phyloP scores from a whole-genome alignment of 2,113 vertebrate genomes.

The Ploceus nigricollis region DNA sequence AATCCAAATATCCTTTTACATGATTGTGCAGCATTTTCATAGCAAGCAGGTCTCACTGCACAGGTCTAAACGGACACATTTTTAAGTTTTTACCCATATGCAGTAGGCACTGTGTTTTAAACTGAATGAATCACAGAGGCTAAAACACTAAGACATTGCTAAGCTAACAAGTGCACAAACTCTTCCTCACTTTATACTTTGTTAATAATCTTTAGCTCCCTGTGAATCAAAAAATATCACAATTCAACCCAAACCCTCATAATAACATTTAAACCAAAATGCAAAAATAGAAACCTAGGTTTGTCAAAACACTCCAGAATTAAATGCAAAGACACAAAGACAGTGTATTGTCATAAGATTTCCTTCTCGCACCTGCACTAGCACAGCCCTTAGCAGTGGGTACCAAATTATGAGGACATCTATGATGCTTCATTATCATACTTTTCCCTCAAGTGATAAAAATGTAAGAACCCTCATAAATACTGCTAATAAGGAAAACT shows the following conservation, averaged over 20 bases:
- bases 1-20: neutral
- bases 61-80: neutral
- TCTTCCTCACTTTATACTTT: neutral
- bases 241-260: neutral
- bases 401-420: neutral
- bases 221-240: accelerated
- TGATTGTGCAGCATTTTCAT: neutral
- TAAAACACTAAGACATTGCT: neutral
- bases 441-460: neutral
- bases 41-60: neutral
- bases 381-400: accelerated
- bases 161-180: neutral
- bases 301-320: neutral
- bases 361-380: neutral
- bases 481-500: neutral
- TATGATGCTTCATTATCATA: neutral
- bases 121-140: neutral
- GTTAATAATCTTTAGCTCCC: neutral
- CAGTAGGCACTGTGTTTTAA: neutral
- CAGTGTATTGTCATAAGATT: accelerated
- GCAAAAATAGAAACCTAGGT: neutral
- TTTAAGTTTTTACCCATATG: neutral
- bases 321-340: neutral
- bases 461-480: neutral
- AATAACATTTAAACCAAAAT: neutral